Evolutionary conservation across 2,113 vertebrate species (phyloP), one percentile per base, ranked within the genome.

Genomic region (Argyrosomus japonicus): DNA sequence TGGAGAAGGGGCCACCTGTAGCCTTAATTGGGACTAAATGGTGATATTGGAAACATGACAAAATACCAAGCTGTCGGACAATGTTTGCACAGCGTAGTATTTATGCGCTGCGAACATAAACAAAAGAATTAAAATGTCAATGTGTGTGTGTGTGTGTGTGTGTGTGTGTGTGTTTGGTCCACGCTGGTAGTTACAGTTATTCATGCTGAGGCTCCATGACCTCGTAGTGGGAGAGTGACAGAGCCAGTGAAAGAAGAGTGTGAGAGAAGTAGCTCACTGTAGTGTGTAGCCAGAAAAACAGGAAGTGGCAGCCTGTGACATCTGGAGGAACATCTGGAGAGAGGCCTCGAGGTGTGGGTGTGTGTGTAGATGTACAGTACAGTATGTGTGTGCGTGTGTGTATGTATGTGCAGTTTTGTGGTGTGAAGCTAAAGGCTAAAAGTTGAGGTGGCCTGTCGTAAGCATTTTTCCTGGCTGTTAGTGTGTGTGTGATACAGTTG

Each of bases 251-350:
- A 77, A 54, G 19, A 68, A 57, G 0, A 88, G 65, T 36, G 13
- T 65, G 81, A 71, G 68, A 82, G 45, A 81, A 75, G 82, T 56
- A 62, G 50, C 9, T 85, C 2, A 68, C 36, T n/a, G 58, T 70
- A 68, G 79, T 71, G 69, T 81, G 83, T 43, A 53, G 81, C 79
- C 23, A 15, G 57, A 77, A 75, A 84, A 87, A 86, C 93, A 92
- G 92, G 92, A 93, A 93, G 91, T 90, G 75, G 81, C 79, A 74
- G 81, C 51, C 84, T 68, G 69, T 89, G 84, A 90, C 89, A 94
- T 93, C 86, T 91, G 93, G 90, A 89, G 83, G 64, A 85, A 92
- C 92, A 93, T 94, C 91, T 93, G 93, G 89, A 90, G 56, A 67
- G 57, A 71, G 78, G 90, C 88, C 86, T 82, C 0, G 48, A 89